Evolutionary conservation across 2,797 vertebrate genomes (phyloP), one percentile per base, ranked within the genome.

Genomic region (Halcyon smyrnensis): DNA sequence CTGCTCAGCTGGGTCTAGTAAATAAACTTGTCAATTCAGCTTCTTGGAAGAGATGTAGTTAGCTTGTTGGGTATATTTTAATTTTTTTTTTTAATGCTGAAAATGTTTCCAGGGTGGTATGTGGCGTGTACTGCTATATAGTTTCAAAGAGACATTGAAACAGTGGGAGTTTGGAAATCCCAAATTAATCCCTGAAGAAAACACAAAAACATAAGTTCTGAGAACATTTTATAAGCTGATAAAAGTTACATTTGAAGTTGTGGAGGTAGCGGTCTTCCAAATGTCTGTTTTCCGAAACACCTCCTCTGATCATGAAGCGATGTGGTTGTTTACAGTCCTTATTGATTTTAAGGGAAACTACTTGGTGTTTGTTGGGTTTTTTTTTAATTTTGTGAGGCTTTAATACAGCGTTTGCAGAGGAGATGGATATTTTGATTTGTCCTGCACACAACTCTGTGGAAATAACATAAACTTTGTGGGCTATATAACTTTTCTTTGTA

Each of bases 401-500:
- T 93, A 73, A 81, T 63, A 68, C 9, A 12, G 16, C 54, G 15
- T 92, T 67, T 70, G 60, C 13, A 45, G 30, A 74, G 57, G 59
- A 73, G 8, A 6, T 63, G 27, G 18, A 2, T 84, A 37, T 41
- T 30, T n/a, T 69, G 45, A 64, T 25, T 92, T 4, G 0, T n/a
- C 68, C 21, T 79, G 37, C 69, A 36, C 28, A 11, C 20, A 83
- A 5, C 59, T 74, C 8, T 36, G 10, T 39, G 25, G 23, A 59
- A 83, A 36, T 75, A 77, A 28, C 21, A 21, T 48, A 59, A 62
- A 45, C 48, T 73, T 59, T 21, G 6, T 60, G 63, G 64, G 25
- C 34, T 96, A 89, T 81, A n/a, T 78, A 45, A 24, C 53, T 93
- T 85, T 50, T 67, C 77, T 89, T 60, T 84, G 30, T 81, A 74